Percentiles rank a stretch among this genome's conserved stretches.
Evolutionary conservation across 1,140 invertebrate species (phyloP).

Genomic region (Meteorus sp.): DNA sequence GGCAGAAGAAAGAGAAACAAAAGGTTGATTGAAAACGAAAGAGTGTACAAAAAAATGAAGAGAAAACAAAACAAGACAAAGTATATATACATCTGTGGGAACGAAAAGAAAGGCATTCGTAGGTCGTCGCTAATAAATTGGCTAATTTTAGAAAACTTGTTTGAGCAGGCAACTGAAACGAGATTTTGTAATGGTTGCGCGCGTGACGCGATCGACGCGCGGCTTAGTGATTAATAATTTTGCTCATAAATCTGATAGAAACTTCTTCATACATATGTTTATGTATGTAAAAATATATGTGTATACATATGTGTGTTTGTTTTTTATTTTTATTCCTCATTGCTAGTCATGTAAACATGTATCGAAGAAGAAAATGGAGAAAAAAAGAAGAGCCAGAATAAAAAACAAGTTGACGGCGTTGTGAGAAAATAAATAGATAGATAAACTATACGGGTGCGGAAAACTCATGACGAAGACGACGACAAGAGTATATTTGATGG

Average conservation of each 20-base stretch:
- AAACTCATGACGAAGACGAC: background rate
- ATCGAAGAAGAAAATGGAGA: background rate
- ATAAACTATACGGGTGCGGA: background rate
- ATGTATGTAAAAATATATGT: too few relatives aligned
- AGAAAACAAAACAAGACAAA: constrained; percentile 1
- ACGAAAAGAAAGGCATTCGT: constrained; percentile 34
- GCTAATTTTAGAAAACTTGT: constrained; percentile 44
- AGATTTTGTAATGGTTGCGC: constrained; percentile 19
- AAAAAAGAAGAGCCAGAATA: background rate
- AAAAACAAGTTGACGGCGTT: background rate
- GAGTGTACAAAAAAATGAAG: constrained; percentile 6
- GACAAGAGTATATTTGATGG: background rate
- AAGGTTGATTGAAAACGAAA: too few relatives aligned
- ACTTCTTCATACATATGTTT: background rate
- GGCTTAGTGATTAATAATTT: constrained; percentile 6
- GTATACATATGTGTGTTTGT: background rate
- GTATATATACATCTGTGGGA: constrained; percentile 14
- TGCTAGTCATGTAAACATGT: background rate
- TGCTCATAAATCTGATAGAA: background rate
- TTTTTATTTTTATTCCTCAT: background rate
- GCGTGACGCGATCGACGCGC: constrained; percentile 15
- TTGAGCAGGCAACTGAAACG: constrained; percentile 24
- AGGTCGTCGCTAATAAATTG: constrained; percentile 40
- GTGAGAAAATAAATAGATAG: constrained; percentile 1
- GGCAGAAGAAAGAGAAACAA: too few relatives aligned